These are phyloP conservation scores for Grammomys dolichurus DNA, from an alignment of 2,113 vertebrate species.

Conservation along the genomic window DNA sequence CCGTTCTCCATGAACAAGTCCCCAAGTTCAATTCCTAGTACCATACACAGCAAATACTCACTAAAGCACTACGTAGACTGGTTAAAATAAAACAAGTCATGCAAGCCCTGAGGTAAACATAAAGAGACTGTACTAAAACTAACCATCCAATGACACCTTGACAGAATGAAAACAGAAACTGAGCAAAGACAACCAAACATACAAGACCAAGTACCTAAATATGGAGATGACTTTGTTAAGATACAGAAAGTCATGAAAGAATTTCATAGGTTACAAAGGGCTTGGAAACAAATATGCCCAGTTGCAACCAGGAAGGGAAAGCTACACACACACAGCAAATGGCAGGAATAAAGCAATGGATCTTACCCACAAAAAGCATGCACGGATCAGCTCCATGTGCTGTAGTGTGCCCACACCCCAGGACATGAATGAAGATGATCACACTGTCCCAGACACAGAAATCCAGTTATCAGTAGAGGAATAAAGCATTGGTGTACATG, in stretches of 20 bases:
- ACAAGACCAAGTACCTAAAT: background rate
- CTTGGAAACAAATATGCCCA: background rate
- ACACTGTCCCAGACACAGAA: background rate
- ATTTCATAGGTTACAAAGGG: background rate
- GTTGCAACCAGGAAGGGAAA: background rate
- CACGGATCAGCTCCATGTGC: too few relatives aligned
- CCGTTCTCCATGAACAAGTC: background rate
- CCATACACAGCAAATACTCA: too few relatives aligned
- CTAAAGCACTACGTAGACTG: background rate
- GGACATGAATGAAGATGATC: rapidly evolving
- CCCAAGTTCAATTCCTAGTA: background rate
- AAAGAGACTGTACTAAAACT: background rate
- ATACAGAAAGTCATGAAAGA: background rate
- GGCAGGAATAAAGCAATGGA: background rate
- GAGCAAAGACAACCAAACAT: background rate
- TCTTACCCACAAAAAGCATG: background rate
- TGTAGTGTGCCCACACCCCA: background rate
- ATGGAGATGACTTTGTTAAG: background rate
- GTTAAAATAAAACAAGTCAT: slow-evolving; percentile 10
- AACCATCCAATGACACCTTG: background rate
- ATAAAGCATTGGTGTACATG: background rate
- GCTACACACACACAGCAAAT: background rate
- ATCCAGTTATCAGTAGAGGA: background rate
- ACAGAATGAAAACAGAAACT: background rate
- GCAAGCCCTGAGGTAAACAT: background rate